These are phyloP conservation scores for Macaria liturata DNA, from an alignment of 2,888 invertebrate genomes.

Conservation along the genomic window DNA sequence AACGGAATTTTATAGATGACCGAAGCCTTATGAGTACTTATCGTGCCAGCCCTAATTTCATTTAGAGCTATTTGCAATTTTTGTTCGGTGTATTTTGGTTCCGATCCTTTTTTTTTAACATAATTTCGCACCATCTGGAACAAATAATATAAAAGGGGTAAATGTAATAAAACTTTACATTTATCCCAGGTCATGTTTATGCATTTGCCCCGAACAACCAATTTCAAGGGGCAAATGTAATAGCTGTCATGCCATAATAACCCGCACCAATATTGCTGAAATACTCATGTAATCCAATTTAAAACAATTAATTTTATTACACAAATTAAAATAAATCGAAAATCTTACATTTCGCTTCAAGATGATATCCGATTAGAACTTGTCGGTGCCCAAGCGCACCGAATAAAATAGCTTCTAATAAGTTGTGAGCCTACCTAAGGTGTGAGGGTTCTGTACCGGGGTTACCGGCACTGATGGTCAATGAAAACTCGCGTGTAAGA, in stretches of 20 bases:
- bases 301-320: background rate
- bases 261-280: background rate
- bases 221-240: background rate
- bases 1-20: conserved; percentile 6
- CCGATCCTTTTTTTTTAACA: conserved; percentile 5
- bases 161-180: background rate
- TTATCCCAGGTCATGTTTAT: background rate
- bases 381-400: too few relatives aligned
- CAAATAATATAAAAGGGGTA: conserved; percentile 1
- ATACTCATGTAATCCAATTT: background rate
- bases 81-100: conserved; percentile 9
- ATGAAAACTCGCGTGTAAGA: too few relatives aligned
- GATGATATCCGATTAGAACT: background rate
- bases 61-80: conserved; percentile 13
- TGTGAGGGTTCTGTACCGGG: too few relatives aligned
- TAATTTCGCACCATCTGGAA: conserved; percentile 2
- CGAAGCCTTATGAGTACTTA: conserved; percentile 12
- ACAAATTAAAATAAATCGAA: background rate
- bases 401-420: too few relatives aligned
- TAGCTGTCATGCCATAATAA: background rate
- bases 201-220: background rate
- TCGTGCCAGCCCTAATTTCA: conserved; percentile 11
- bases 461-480: too few relatives aligned
- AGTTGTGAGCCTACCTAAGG: too few relatives aligned
- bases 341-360: background rate